These are phyloP conservation scores for Leptopterna dolabrata DNA, from an alignment of 2,888 invertebrate genomes.

Conservation along the genomic window DNA sequence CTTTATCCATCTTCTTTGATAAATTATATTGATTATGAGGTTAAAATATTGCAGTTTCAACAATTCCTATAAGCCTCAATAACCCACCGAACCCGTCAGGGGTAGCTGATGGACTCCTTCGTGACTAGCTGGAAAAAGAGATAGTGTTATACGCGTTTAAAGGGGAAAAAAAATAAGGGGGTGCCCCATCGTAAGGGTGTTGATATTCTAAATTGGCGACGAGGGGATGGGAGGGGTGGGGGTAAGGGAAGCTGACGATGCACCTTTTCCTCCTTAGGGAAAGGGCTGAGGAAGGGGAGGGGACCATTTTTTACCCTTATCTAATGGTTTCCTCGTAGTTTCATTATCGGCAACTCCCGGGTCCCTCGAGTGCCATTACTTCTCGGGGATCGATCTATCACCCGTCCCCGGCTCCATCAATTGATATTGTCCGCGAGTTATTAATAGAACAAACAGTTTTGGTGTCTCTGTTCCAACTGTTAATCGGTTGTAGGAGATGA, in stretches of 20 bases:
- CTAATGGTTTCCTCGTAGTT: constrained; percentile 61
- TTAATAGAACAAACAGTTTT: constrained; percentile 12
- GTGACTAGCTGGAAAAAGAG: constrained; percentile 18
- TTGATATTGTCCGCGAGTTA: constrained; percentile 49
- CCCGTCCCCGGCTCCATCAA: constrained; percentile 42
- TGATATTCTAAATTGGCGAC: constrained; percentile 55
- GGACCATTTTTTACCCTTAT: constrained; percentile 63
- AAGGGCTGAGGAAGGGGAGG: constrained; percentile 4
- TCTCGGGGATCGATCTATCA: constrained; percentile 48
- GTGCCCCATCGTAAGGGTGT: constrained; percentile 26
- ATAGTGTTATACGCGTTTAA: constrained; percentile 29
- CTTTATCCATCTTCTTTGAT: too few species aligned
- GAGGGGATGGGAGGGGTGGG: constrained; percentile 15
- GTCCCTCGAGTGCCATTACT: constrained; percentile 56
- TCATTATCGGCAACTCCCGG: constrained; percentile 55
- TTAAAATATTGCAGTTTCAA: too few species aligned
- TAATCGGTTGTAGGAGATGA: background rate
- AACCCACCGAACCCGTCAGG: background rate
- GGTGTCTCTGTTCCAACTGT: background rate
- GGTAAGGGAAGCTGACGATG: constrained; percentile 54
- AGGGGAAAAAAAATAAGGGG: constrained; percentile 30
- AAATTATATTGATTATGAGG: too few species aligned
- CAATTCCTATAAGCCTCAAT: too few species aligned
- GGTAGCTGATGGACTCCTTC: background rate
- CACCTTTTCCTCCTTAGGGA: constrained; percentile 49